Evolutionary conservation across 2,888 invertebrate species (phyloP).

Genomic region (Hymenopus coronatus): DNA sequence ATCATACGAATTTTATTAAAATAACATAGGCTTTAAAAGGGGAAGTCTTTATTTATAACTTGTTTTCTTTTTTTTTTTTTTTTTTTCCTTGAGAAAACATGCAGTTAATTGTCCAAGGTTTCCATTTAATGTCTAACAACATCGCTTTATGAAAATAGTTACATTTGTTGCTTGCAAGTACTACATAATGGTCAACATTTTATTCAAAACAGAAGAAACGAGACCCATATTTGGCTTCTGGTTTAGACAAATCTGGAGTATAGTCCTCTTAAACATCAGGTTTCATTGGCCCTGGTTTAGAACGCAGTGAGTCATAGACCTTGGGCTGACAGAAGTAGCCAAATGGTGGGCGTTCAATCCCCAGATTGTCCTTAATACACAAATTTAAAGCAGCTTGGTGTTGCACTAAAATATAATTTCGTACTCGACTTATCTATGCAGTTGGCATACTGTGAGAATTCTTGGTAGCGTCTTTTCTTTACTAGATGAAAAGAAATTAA

Average conservation of each 20-base stretch:
- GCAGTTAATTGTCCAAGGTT: background rate
- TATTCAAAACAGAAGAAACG: conserved; percentile 63
- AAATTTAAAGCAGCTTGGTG: conserved; percentile 82
- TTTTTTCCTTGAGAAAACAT: background rate
- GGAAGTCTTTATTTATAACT: no score
- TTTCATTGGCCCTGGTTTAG: conserved; percentile 62
- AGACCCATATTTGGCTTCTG: conserved; percentile 64
- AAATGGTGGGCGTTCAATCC: conserved; percentile 72
- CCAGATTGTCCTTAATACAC: conserved; percentile 78
- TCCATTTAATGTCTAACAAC: background rate
- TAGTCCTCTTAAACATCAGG: conserved; percentile 66
- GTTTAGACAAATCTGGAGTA: conserved; percentile 64
- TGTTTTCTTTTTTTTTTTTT: no score
- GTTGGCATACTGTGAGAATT: conserved; percentile 80
- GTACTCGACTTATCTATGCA: conserved; percentile 83
- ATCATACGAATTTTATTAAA: no score
- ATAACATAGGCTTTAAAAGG: no score
- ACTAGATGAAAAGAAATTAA: conserved; percentile 84
- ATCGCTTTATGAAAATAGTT: background rate
- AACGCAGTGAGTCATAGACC: conserved; percentile 63
- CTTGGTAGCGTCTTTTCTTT: conserved; percentile 76
- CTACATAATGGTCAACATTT: background rate
- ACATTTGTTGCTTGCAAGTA: background rate
- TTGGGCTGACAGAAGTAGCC: conserved; percentile 79
- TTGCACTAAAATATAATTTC: conserved; percentile 65